Conservation (phyloP, 1,140 invertebrate genomes). For the Heliconius himera region DNA sequence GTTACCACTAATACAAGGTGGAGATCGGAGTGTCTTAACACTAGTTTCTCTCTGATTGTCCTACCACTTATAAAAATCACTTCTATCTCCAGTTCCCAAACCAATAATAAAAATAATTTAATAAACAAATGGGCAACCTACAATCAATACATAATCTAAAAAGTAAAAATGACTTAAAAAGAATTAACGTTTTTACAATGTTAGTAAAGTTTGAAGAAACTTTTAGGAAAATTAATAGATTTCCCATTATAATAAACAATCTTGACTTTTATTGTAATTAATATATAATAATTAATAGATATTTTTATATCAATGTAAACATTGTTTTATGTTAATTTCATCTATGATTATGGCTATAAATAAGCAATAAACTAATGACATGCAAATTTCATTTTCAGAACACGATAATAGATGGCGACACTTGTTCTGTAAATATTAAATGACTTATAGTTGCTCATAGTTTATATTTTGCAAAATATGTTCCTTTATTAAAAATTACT, state of each 20-base stretch:
- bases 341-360: neutral
- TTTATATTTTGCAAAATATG: too few relatives aligned
- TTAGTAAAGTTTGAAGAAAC: too few relatives aligned
- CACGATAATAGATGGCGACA: conserved; percentile 46
- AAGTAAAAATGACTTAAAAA: neutral
- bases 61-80: too few relatives aligned
- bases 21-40: too few relatives aligned
- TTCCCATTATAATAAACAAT: neutral
- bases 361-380: neutral
- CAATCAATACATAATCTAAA: too few relatives aligned
- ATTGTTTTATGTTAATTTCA: neutral
- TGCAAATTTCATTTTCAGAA: neutral
- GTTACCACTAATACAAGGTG: too few relatives aligned
- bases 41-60: too few relatives aligned
- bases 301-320: neutral
- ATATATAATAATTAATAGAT: neutral
- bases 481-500: too few relatives aligned
- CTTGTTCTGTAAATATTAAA: conserved; percentile 27
- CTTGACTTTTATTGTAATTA: neutral
- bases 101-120: too few relatives aligned
- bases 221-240: neutral
- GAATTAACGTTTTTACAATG: neutral
- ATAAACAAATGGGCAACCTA: too few relatives aligned
- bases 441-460: too few relatives aligned
- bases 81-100: too few relatives aligned